Evolutionary conservation across 2,888 invertebrate species (phyloP), one percentile per base, ranked within the genome.

Genomic region (Agrotis ipsilon): DNA sequence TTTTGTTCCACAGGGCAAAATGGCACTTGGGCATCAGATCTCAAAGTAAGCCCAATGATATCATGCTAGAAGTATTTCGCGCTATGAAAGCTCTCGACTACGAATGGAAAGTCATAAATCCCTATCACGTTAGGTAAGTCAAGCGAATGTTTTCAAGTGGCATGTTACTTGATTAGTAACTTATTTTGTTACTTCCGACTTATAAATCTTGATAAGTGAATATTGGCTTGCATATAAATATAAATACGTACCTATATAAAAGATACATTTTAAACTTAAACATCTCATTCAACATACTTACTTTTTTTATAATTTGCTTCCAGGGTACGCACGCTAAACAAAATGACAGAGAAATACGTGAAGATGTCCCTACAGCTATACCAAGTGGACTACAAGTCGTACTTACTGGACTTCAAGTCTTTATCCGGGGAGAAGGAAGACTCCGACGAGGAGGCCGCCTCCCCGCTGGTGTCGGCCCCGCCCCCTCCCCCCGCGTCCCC

Each of bases 1-100:
- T 32, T 75, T 32, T 43, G 6, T 68, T 49, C 84, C 88, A 3
- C 90, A 96, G 99, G 78, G 99, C 99, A 11, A 99, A 99, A 90
- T 99, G 99, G 99, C 99, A 99, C 96, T 96, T 99, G 85, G 99
- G 99, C 68, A 99, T 99, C 87, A 97, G 99, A 68, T 99, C 99
- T 7, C 99, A 99, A 92, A 99, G 99, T 92, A 99, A 99, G 92
- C 99, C 99, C 0, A 99, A 99, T 91, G 99, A 99, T 93, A 99
- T 99, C 67, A 99, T 99, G 99, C 98, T 99, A 93, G 99, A 99
- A 95, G 99, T 99, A 0, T 99, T 99, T 94, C 97, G 99, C 81
- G 99, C 99, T 0, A 99, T 99, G 99, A 99, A 99, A 93, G 98
- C 98, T 2, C 97, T 99, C 13, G 98, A 99, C 94, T 99, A 99